phyloP scores from a whole-genome alignment of 2,888 invertebrate species.

The Subacronicta megacephala region DNA sequence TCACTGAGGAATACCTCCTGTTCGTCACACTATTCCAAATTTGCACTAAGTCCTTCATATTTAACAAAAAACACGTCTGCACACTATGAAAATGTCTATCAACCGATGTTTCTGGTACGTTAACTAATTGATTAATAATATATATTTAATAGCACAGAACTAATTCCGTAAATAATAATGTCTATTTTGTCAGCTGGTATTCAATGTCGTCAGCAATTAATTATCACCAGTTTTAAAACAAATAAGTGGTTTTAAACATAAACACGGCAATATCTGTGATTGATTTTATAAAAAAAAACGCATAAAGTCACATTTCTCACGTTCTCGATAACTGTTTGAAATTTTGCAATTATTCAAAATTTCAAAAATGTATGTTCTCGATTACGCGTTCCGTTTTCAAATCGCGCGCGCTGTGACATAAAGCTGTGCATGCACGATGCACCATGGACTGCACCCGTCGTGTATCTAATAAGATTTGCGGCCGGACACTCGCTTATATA shows the following conservation, averaged over 20 bases:
- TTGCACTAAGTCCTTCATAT: conserved; percentile 91
- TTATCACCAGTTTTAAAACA: conserved; percentile 1
- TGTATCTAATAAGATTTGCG: conserved; percentile 55
- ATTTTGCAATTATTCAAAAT: conserved; percentile 5
- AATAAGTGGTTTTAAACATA: conserved; percentile 1
- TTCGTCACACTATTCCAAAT: conserved; percentile 89
- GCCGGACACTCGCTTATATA: conserved; percentile 55
- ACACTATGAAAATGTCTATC: conserved; percentile 35
- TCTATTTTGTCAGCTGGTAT: conserved; percentile 13
- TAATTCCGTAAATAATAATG: conserved; percentile 41
- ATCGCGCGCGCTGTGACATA: conserved; percentile 49
- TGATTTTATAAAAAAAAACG: conserved; percentile 2
- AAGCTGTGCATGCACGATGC: conserved; percentile 45
- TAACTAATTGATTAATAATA: conserved; percentile 58
- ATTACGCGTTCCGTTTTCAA: conserved; percentile 28
- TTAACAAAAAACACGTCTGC: conserved; percentile 45
- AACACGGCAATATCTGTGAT: neutral
- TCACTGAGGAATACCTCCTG: conserved; percentile 89
- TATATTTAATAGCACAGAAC: conserved; percentile 55
- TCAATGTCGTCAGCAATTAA: conserved; percentile 39
- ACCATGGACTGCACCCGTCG: conserved; percentile 42
- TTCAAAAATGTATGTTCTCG: conserved; percentile 13
- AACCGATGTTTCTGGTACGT: conserved; percentile 35
- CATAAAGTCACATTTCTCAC: conserved; percentile 35
- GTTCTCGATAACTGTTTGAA: conserved; percentile 2